Evolutionary conservation across 2,113 vertebrate genomes (phyloP), one percentile per base, ranked within the genome.

Genomic region (Triplophysa dalaica): DNA sequence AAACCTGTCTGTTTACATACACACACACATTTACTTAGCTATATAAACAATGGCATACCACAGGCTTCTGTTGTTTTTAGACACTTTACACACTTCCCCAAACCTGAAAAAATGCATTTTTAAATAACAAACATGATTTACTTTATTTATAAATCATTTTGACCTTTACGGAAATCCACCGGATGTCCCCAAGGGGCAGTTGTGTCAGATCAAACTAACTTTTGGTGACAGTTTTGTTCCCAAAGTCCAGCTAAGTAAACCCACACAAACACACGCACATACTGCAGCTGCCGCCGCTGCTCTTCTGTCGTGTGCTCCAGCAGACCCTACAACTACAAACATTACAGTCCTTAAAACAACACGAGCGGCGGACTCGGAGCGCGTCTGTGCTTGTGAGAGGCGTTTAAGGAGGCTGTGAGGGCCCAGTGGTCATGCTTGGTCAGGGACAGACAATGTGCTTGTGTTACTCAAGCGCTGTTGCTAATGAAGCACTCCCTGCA

Each of bases 391-490:
- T 24, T 69, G 77, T 67, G 81, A 69, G 81, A 75, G 77, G 48
- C 41, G 41, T 48, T 63, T 75, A 43, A 75, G 73, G 73, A 75
- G 73, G 41, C 73, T 63, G 58, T 52, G 75, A 77, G 75, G 33
- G 75, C 62, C 75, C 48, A 66, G 75, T 41, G 38, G 77, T 83
- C 74, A 80, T 80, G 82, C 78, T 72, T 80, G 78, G 61, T 75
- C 77, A 52, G 67, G 79, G 67, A 70, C 60, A 52, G 48, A 83
- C 66, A 83, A 83, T 80, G 73, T 56, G 14, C 14, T 62, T 80
- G 66, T 83, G 78, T 80, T 77, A 70, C 70, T 77, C 52, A 65
- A 77, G 75, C 75, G 45, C 75, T 38, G 75, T 77, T 77, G 75
- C 52, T 77, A 77, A 77, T 77, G 75, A 77, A 77, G 75, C 62